Conservation (phyloP, 30 jellyfish, hydroid and myxozoan species). For the Aurelia sp. region DNA sequence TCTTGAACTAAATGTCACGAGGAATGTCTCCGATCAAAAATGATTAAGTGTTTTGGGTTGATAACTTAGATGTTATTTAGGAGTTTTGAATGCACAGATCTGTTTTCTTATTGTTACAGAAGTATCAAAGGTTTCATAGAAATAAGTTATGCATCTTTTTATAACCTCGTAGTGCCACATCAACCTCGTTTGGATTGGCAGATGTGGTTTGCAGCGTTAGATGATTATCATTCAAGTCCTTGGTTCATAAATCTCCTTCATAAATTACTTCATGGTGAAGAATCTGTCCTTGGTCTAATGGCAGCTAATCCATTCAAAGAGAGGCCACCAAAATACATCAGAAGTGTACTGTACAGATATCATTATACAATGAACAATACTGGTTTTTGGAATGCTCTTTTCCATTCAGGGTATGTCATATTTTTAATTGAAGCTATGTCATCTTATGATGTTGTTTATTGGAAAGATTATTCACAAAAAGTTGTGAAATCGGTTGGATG, state of each 20-base stretch:
- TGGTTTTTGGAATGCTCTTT: conserved; percentile 42
- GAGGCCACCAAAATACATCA: conserved; percentile 71
- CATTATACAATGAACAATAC: conserved; percentile 56
- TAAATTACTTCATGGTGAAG: conserved; percentile 57
- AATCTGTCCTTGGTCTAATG: conserved; percentile 64
- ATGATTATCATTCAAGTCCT: conserved; percentile 49
- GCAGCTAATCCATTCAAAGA: conserved; percentile 50
- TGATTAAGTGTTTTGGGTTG: too few species aligned
- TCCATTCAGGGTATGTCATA: conserved; percentile 28
- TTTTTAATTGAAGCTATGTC: too few species aligned
- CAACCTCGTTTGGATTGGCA: conserved; percentile 94
- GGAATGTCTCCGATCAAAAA: too few species aligned
- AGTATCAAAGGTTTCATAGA: too few species aligned
- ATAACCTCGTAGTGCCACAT: conserved; percentile 59
- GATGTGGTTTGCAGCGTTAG: conserved; percentile 81
- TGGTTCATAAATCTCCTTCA: conserved; percentile 68
- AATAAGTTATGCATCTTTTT: neutral
- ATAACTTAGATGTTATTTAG: too few species aligned
- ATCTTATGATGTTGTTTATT: too few species aligned
- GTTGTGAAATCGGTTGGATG: too few species aligned
- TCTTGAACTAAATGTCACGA: too few species aligned
- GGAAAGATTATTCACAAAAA: too few species aligned
- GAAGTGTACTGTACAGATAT: conserved; percentile 70
- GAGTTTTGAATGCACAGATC: too few species aligned
- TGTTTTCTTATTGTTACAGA: too few species aligned